Conservation (phyloP, 2,113 vertebrate genomes). For the Macrotis lagotis region DNA sequence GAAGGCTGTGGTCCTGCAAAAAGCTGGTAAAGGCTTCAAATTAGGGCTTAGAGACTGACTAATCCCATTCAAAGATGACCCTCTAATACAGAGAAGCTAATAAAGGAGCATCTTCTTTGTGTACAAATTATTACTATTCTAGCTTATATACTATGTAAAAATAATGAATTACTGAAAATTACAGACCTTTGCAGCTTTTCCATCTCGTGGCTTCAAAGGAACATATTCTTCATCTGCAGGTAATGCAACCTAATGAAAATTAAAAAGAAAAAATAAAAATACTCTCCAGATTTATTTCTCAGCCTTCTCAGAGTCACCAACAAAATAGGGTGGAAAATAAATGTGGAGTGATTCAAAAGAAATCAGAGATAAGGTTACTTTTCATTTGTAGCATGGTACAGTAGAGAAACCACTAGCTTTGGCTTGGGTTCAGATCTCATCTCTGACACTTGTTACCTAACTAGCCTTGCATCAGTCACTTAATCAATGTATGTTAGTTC, state of each 20-base stretch:
- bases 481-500: too few relatives aligned
- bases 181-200: slow-evolving; percentile 96
- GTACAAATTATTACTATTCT: neutral
- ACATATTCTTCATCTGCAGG: slow-evolving; percentile 91
- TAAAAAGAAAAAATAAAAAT: neutral
- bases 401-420: neutral
- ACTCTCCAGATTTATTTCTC: neutral
- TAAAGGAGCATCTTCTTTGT: neutral
- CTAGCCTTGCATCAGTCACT: too few relatives aligned
- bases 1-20: too few relatives aligned
- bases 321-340: neutral
- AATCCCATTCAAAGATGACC: neutral
- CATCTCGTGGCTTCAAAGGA: slow-evolving; percentile 91
- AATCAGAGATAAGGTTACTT: too few relatives aligned
- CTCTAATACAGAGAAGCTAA: neutral
- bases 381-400: too few relatives aligned
- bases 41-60: neutral
- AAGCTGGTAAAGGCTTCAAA: neutral
- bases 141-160: neutral
- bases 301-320: neutral
- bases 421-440: too few relatives aligned
- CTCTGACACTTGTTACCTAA: too few relatives aligned
- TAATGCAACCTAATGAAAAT: slow-evolving; percentile 90
- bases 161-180: neutral
- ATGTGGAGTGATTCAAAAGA: neutral